Percentiles rank a stretch among this genome's conserved stretches.
These are phyloP conservation scores for Percopsis omiscomaycus DNA, from an alignment of 2,797 vertebrate species.

Conservation along the genomic window DNA sequence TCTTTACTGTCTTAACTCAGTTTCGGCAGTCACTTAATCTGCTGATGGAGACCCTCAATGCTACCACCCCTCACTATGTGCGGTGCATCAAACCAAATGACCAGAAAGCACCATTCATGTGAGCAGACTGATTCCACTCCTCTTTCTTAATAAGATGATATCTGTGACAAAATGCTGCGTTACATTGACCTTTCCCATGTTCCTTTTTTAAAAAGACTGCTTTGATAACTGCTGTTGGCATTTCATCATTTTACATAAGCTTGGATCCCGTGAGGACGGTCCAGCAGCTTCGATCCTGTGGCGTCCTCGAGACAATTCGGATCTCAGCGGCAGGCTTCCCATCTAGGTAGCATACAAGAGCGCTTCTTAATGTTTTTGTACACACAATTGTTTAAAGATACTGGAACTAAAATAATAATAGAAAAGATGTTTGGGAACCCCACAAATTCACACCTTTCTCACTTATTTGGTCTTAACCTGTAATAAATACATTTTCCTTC, in stretches of 20 bases:
- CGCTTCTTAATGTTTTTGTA: neutral
- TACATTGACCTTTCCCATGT: neutral
- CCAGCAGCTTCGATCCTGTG: constrained; percentile 95
- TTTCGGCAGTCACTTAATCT: constrained; percentile 94
- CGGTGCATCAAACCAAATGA: constrained; percentile 98
- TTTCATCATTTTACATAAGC: constrained; percentile 63
- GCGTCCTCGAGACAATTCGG: constrained; percentile 94
- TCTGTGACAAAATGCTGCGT: neutral
- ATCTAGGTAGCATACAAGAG: constrained; percentile 81
- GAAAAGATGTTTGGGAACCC: too few species aligned
- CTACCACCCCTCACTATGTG: constrained; percentile 94
- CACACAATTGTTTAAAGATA: too few species aligned
- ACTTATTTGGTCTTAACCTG: neutral
- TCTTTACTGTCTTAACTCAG: constrained; percentile 61
- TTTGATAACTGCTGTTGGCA: neutral
- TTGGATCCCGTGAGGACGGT: constrained; percentile 90
- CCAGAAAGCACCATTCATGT: constrained; percentile 90
- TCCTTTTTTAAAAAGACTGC: neutral
- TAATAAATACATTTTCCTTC: neutral
- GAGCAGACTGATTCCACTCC: constrained; percentile 55
- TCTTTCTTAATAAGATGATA: neutral
- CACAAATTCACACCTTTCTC: too few species aligned
- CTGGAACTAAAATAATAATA: too few species aligned
- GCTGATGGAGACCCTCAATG: constrained; percentile 95
- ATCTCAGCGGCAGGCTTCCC: constrained; percentile 97